phyloP scores from a whole-genome alignment of 2,797 vertebrate species.

The Podarcis siculus region DNA sequence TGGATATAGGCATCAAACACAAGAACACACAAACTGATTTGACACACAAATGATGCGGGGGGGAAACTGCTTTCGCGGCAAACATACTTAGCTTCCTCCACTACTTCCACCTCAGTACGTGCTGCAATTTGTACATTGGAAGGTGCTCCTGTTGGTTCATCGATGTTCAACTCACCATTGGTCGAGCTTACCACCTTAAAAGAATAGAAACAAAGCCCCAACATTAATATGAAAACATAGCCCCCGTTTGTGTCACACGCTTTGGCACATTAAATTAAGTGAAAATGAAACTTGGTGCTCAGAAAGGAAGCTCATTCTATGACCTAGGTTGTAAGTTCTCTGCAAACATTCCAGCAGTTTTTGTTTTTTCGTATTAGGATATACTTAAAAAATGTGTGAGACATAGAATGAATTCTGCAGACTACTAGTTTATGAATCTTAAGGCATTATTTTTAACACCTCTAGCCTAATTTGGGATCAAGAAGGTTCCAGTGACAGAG shows the following conservation, averaged over 20 bases:
- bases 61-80: constrained; percentile 63
- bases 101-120: constrained; percentile 95
- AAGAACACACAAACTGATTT: constrained; percentile 54
- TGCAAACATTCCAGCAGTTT: background rate
- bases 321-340: background rate
- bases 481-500: background rate
- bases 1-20: constrained; percentile 59
- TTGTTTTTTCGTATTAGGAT: background rate
- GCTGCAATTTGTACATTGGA: constrained; percentile 94
- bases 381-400: background rate
- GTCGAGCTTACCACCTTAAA: constrained; percentile 97
- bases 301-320: background rate
- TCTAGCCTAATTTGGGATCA: background rate
- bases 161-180: constrained; percentile 96
- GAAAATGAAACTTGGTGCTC: background rate
- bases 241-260: too few species aligned
- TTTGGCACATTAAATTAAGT: background rate
- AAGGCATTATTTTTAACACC: background rate
- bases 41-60: constrained; percentile 53
- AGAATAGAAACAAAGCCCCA: constrained; percentile 17
- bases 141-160: constrained; percentile 90
- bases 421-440: background rate
- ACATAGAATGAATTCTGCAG: background rate
- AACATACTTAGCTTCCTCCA: constrained; percentile 98
- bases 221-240: too few species aligned